A percentile compares a stretch with the other conserved stretches of the same genome.
phyloP scores from a whole-genome alignment of 2,888 invertebrate species.

The Acanthococcus lagerstroemiae region DNA sequence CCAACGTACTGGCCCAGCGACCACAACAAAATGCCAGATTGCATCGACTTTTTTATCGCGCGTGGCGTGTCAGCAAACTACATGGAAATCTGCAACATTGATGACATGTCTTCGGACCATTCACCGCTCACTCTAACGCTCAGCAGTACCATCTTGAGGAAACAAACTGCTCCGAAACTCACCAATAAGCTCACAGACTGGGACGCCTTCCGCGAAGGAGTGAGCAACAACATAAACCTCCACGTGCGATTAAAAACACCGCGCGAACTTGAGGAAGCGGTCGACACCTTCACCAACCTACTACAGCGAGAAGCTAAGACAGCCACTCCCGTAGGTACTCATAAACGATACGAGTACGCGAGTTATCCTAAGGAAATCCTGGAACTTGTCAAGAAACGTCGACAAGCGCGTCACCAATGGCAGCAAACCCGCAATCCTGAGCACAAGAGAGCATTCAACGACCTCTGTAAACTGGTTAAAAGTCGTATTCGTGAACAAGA shows the following conservation, averaged over 20 bases:
- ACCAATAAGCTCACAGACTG: slow-evolving; percentile 5
- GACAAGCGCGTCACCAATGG: background rate
- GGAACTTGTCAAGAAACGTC: background rate
- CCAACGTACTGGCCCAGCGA: slow-evolving; percentile 12
- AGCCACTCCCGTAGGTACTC: background rate
- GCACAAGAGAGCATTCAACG: background rate
- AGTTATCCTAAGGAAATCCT: background rate
- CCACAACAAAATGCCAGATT: background rate
- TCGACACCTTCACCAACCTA: background rate
- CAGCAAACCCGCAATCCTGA: background rate
- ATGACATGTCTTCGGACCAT: background rate
- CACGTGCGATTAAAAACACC: slow-evolving; percentile 12
- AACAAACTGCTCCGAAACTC: background rate
- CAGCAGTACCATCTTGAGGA: background rate
- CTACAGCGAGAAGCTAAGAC: background rate
- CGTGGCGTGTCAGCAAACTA: background rate
- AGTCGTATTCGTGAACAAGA: background rate
- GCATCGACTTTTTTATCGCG: background rate
- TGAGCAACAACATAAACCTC: slow-evolving; percentile 11
- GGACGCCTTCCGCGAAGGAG: background rate
- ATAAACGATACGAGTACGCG: background rate
- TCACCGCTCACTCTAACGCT: slow-evolving; percentile 11
- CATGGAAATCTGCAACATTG: background rate
- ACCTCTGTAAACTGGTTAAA: background rate
- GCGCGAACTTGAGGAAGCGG: slow-evolving; percentile 10